A percentile compares a stretch with the other conserved stretches of the same genome.
Evolutionary conservation across 1,140 invertebrate genomes (phyloP).

Genomic region (Dendrolimus punctatus): DNA sequence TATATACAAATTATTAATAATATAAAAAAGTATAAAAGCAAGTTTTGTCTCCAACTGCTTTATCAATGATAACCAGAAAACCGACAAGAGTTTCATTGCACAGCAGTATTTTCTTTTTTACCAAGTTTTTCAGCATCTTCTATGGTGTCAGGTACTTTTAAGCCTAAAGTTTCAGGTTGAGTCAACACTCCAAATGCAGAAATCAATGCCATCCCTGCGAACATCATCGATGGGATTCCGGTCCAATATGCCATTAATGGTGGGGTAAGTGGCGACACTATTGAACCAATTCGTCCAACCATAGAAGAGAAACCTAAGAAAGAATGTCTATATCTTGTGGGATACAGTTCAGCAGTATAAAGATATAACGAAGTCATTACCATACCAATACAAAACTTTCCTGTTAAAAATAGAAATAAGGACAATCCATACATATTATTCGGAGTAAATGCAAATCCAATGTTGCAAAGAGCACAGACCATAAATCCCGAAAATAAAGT

Average conservation of each 20-base stretch:
- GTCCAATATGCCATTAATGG: slow-evolving; percentile 52
- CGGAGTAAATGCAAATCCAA: slow-evolving; percentile 48
- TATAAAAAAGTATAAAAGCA: too few relatives aligned
- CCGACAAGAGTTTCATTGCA: too few relatives aligned
- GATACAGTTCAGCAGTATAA: slow-evolving; percentile 82
- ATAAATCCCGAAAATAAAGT: slow-evolving; percentile 51
- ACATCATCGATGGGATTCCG: slow-evolving; percentile 76
- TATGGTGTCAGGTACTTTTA: slow-evolving; percentile 80
- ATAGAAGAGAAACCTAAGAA: slow-evolving; percentile 81
- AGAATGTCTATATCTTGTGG: slow-evolving; percentile 78
- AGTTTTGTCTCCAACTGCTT: too few relatives aligned
- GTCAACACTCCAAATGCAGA: slow-evolving; percentile 74
- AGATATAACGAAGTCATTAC: slow-evolving; percentile 79
- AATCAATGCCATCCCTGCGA: slow-evolving; percentile 75
- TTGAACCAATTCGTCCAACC: slow-evolving; percentile 82
- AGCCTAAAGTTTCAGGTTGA: slow-evolving; percentile 80
- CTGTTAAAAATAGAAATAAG: slow-evolving; percentile 44
- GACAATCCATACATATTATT: slow-evolving; percentile 32
- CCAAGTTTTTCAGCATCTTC: slow-evolving; percentile 78
- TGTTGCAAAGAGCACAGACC: slow-evolving; percentile 44
- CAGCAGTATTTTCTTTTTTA: slow-evolving; percentile 12
- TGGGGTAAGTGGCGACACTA: slow-evolving; percentile 80
- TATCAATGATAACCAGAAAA: too few relatives aligned
- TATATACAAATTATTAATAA: too few relatives aligned
- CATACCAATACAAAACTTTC: slow-evolving; percentile 50